Evolutionary conservation across 2,797 vertebrate genomes (phyloP).

Genomic region (Helicolenus hilgendorfi): DNA sequence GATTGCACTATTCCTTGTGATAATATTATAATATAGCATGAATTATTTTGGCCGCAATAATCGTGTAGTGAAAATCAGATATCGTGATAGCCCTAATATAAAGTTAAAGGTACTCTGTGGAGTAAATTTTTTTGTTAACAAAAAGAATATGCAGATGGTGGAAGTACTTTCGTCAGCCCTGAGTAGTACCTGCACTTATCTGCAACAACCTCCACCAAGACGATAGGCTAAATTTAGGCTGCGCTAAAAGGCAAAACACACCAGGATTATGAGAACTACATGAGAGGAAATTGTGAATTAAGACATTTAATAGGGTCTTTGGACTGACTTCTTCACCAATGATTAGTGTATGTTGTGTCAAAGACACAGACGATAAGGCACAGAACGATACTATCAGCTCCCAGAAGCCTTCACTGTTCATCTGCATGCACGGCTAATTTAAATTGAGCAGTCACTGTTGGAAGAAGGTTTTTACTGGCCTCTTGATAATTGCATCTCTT

Average conservation of each 20-base stretch:
- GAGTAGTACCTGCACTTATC: too few relatives aligned
- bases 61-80: too few relatives aligned
- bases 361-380: neutral
- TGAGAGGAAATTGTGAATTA: constrained; percentile 3
- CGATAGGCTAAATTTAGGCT: too few relatives aligned
- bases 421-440: constrained; percentile 18
- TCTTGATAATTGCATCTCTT: constrained; percentile 9
- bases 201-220: neutral
- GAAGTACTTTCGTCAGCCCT: neutral
- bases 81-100: too few relatives aligned
- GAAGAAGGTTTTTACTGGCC: neutral
- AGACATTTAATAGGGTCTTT: neutral
- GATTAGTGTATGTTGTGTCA: neutral
- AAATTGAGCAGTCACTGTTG: constrained; percentile 8
- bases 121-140: neutral
- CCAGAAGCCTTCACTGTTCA: neutral
- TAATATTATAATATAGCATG: too few relatives aligned
- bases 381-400: constrained; percentile 3
- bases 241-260: neutral
- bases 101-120: neutral
- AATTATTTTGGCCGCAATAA: too few relatives aligned
- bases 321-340: neutral
- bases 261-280: neutral
- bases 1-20: too few relatives aligned
- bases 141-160: neutral